Evolutionary conservation across 2,888 invertebrate species (phyloP), one percentile per base, ranked within the genome.

Genomic region (Synanthedon myopaeformis): DNA sequence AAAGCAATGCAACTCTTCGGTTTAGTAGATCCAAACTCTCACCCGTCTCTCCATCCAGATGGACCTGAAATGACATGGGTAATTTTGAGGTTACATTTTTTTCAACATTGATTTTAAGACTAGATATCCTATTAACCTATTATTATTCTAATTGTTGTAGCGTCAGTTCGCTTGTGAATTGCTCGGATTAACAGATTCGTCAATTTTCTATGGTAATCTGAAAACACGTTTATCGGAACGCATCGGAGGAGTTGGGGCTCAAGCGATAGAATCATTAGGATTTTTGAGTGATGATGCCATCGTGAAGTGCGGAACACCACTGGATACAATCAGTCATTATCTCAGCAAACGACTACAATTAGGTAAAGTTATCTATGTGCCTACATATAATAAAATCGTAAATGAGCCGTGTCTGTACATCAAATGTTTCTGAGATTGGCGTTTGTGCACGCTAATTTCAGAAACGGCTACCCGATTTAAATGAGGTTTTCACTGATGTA

Each of bases 51-150:
- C n/a, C 99, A 99, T 76, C 94, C 95, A 0, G 94, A 94, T 70
- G 99, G 99, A 49, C 99, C 99, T 0, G 96, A 96, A 58, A 92
- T 98, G 41, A 97, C 98, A 10, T 99, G 99, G 99, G 95, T 95
- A 82, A 42, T 52, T 42, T 45, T 52, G 6, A 52, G 3, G 0
- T 10, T 35, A 35, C 1, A 8, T 35, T 35, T 28, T 28, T 48
- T 55, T 12, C 56, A 63, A 19, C 17, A 19, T 17, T 50, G 2
- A 19, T 3, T 6, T 50, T 17, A 45, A 17, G 35, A 35, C 10
- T 23, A 23, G 10, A 35, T 35, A 35, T 35, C 2, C 35, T 51
- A 55, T 51, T n/a, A 51, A 35, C 14, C 5, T 51, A 12, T 23
- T 49, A 10, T 17, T 48, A 57, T 52, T 57, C 12, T 23, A 13